These are phyloP conservation scores for Etia nguti DNA, from an alignment of 2,113 vertebrate species.

Conservation along the genomic window DNA sequence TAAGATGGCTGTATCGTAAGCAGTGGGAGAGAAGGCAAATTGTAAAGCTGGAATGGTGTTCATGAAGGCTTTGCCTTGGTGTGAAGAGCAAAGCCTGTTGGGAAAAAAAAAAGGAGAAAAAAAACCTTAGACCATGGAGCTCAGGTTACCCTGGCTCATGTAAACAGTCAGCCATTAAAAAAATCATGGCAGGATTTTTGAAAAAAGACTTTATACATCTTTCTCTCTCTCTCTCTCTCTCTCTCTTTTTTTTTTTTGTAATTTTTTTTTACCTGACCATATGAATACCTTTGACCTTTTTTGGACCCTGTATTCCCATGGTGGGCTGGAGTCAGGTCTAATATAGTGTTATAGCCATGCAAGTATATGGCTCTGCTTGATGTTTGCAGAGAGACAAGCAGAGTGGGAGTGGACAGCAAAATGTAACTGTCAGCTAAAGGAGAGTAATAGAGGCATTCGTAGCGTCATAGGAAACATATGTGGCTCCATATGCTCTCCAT, in stretches of 20 bases:
- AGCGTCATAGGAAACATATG: constrained; percentile 75
- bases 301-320: constrained; percentile 47
- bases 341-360: constrained; percentile 58
- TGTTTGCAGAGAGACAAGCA: constrained; percentile 49
- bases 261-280: constrained; percentile 44
- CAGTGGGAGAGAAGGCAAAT: constrained; percentile 11
- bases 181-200: constrained; percentile 58
- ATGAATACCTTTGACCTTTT: constrained; percentile 59
- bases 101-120: constrained; percentile 17
- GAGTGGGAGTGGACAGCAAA: constrained; percentile 60
- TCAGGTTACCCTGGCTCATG: constrained; percentile 70
- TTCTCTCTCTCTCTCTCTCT: not conserved
- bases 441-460: constrained; percentile 73
- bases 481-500: constrained; percentile 68
- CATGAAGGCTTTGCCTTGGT: constrained; percentile 63
- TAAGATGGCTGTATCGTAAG: constrained; percentile 10
- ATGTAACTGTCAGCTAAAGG: constrained; percentile 70
- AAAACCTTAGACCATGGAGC: constrained; percentile 56
- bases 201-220: constrained; percentile 29
- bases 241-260: rapidly evolving
- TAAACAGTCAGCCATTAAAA: constrained; percentile 71
- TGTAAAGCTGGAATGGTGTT: constrained; percentile 56
- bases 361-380: constrained; percentile 54
- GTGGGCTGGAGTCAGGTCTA: constrained; percentile 54
- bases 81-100: constrained; percentile 61